phyloP scores from a whole-genome alignment of 2,113 vertebrate genomes.

The Hassar affinis region DNA sequence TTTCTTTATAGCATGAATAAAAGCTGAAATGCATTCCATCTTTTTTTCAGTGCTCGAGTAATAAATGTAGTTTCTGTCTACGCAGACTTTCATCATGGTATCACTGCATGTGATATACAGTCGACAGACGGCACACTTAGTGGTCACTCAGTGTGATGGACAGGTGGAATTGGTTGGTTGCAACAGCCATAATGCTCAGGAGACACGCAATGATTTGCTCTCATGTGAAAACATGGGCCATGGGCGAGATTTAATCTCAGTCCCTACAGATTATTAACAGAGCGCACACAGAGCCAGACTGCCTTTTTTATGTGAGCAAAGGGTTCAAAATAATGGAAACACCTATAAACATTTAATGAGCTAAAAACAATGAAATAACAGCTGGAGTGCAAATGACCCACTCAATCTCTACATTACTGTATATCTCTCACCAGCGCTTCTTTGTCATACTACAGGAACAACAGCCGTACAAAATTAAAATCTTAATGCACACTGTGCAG shows the following conservation, averaged over 20 bases:
- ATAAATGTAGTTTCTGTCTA: conserved; percentile 8
- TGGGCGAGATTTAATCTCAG: background rate
- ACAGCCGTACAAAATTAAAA: background rate
- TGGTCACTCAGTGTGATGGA: conserved; percentile 22
- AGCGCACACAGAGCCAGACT: no score
- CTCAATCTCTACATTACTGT: background rate
- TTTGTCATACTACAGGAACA: background rate
- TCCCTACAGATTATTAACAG: background rate
- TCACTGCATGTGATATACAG: background rate
- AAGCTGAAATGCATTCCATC: conserved; percentile 4
- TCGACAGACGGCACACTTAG: background rate
- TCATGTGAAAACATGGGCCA: conserved; percentile 11
- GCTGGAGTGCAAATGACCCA: background rate
- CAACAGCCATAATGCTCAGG: background rate
- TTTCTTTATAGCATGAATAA: conserved; percentile 20
- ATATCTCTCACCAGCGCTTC: background rate
- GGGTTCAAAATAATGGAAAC: background rate
- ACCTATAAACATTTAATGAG: conserved; percentile 8
- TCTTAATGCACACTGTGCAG: background rate
- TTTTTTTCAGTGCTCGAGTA: background rate
- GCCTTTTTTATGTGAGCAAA: background rate
- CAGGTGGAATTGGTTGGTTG: conserved; percentile 29
- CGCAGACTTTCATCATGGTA: conserved; percentile 1
- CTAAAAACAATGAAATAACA: conserved; percentile 9
- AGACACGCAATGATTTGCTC: conserved; percentile 34